These are phyloP conservation scores for Podilymbus podiceps DNA, from an alignment of 2,113 vertebrate species.

Conservation along the genomic window DNA sequence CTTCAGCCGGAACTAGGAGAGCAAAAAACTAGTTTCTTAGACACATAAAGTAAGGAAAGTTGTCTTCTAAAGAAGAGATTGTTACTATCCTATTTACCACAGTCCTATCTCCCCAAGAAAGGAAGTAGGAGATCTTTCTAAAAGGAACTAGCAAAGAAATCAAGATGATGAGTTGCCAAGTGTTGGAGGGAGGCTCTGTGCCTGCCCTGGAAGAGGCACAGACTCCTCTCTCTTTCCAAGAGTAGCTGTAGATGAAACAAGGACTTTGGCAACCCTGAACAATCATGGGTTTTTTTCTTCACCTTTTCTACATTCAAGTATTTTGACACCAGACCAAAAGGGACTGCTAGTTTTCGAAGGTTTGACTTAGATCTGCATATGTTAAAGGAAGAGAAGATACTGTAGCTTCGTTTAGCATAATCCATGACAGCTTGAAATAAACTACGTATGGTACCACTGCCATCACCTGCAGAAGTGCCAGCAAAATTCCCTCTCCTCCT, in stretches of 20 bases:
- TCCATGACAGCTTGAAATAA: not conserved
- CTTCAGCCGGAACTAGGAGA: not conserved
- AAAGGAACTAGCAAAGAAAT: not conserved
- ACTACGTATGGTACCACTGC: not conserved
- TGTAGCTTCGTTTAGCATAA: not conserved
- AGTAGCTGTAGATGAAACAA: not conserved
- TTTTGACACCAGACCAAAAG: not conserved
- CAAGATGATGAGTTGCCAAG: too few species aligned
- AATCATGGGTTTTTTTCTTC: too few species aligned
- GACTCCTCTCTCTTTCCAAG: not conserved
- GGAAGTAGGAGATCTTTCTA: not conserved
- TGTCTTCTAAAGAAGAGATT: not conserved
- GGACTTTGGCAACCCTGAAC: not conserved
- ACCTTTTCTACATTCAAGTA: not conserved
- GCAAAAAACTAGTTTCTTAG: not conserved
- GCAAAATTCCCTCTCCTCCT: not conserved
- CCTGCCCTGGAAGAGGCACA: not conserved
- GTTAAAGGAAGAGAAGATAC: not conserved
- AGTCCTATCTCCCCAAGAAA: not conserved
- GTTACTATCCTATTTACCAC: not conserved
- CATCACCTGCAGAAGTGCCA: not conserved
- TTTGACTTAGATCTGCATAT: not conserved
- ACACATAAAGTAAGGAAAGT: not conserved
- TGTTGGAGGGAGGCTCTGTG: not conserved
- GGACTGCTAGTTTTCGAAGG: not conserved